These are phyloP conservation scores for Synanthedon andrenaeformis DNA, from an alignment of 2,888 invertebrate genomes.

Conservation along the genomic window DNA sequence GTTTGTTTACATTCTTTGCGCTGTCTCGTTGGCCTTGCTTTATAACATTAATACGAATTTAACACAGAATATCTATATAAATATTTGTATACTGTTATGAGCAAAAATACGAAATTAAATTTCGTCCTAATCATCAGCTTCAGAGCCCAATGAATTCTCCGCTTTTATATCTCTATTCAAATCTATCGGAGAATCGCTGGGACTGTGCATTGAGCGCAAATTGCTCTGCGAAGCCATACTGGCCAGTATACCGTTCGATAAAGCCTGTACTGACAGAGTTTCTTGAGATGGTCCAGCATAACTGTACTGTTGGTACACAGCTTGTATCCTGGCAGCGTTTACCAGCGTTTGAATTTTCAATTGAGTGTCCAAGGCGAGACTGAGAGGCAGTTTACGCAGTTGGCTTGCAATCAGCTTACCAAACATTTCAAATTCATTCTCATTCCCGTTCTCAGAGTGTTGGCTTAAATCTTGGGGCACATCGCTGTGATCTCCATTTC, in stretches of 20 bases:
- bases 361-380: conserved; percentile 58
- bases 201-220: conserved; percentile 34
- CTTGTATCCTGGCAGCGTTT: conserved; percentile 58
- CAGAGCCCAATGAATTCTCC: conserved; percentile 52
- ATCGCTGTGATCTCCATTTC: conserved; percentile 43
- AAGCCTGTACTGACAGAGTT: conserved; percentile 53
- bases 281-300: conserved; percentile 62
- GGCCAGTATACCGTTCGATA: conserved; percentile 58
- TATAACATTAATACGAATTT: conserved; percentile 8
- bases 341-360: conserved; percentile 60
- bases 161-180: conserved; percentile 46
- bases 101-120: conserved; percentile 6
- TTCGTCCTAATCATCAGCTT: conserved; percentile 41
- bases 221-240: conserved; percentile 52
- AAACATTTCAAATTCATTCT: conserved; percentile 65
- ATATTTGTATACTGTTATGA: conserved; percentile 2
- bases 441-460: conserved; percentile 56
- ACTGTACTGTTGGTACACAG: conserved; percentile 62
- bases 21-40: too few relatives aligned
- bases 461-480: conserved; percentile 59
- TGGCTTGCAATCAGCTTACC: conserved; percentile 62
- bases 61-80: conserved; percentile 12
- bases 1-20: too few relatives aligned
- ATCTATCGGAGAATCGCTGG: conserved; percentile 53
- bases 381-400: conserved; percentile 53